phyloP scores from a whole-genome alignment of 2,888 invertebrate genomes.

The Erynnis tages region DNA sequence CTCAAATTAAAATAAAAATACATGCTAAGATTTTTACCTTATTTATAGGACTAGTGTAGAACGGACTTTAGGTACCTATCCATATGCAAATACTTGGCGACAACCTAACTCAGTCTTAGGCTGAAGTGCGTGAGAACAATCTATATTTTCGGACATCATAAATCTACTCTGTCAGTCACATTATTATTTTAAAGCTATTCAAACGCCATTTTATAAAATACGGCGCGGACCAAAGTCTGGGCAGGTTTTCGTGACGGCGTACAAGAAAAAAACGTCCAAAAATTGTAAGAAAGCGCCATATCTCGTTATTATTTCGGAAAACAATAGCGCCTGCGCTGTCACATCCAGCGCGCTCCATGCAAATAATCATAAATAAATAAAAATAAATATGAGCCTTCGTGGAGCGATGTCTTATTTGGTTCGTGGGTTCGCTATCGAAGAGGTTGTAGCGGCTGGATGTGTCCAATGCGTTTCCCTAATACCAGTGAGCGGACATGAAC shows the following conservation, averaged over 20 bases:
- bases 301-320: constrained; percentile 77
- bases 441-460: constrained; percentile 41
- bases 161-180: constrained; percentile 41
- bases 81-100: too few species aligned
- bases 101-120: not conserved
- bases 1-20: too few species aligned
- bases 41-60: too few species aligned
- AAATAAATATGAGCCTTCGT: constrained; percentile 71
- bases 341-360: constrained; percentile 75
- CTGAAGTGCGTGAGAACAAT: constrained; percentile 52
- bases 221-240: constrained; percentile 42
- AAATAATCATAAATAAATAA: constrained; percentile 81
- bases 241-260: constrained; percentile 55
- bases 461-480: constrained; percentile 21
- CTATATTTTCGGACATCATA: constrained; percentile 49
- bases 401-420: constrained; percentile 71
- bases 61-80: too few species aligned
- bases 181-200: constrained; percentile 65
- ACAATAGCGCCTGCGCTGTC: constrained; percentile 77
- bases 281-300: constrained; percentile 66
- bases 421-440: constrained; percentile 46
- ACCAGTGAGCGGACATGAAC: too few species aligned
- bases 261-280: constrained; percentile 49
- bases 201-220: constrained; percentile 71
- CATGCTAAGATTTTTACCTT: too few species aligned